These are phyloP conservation scores for Ophiothrix spiculata DNA, from an alignment of 35 echinoderm and acorn worm species.

Conservation along the genomic window DNA sequence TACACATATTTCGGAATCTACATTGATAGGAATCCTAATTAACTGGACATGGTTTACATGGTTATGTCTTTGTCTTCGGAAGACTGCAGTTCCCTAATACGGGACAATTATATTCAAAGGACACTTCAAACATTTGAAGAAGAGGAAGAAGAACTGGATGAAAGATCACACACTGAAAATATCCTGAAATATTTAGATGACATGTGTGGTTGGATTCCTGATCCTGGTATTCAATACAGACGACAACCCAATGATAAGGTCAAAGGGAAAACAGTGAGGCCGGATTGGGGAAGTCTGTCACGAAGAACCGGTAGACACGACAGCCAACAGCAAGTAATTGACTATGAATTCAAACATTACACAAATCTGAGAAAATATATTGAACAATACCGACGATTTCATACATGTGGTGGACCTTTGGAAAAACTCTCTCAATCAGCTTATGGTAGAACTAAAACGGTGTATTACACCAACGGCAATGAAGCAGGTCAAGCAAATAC, in stretches of 20 bases:
- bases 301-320: constrained; percentile 1
- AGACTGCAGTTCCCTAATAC: constrained; percentile 29
- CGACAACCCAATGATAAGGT: neutral
- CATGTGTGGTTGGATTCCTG: constrained; percentile 58
- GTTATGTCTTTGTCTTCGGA: neutral
- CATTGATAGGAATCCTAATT: too few species aligned
- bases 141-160: constrained; percentile 21
- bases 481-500: neutral
- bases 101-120: constrained; percentile 27
- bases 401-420: constrained; percentile 83
- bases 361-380: constrained; percentile 73
- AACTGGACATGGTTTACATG: neutral
- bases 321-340: constrained; percentile 7
- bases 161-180: constrained; percentile 29
- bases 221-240: constrained; percentile 53
- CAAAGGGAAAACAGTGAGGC: neutral
- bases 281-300: neutral
- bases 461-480: constrained; percentile 57
- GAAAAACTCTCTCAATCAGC: constrained; percentile 52
- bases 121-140: constrained; percentile 42
- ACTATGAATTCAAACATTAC: constrained; percentile 83
- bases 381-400: constrained; percentile 81
- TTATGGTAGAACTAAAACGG: constrained; percentile 39
- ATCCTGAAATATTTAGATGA: constrained; percentile 48
- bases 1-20: too few species aligned